Percentiles rank a stretch among this genome's conserved stretches.
phyloP scores from a whole-genome alignment of 2,888 invertebrate genomes.

The Elegia similella region DNA sequence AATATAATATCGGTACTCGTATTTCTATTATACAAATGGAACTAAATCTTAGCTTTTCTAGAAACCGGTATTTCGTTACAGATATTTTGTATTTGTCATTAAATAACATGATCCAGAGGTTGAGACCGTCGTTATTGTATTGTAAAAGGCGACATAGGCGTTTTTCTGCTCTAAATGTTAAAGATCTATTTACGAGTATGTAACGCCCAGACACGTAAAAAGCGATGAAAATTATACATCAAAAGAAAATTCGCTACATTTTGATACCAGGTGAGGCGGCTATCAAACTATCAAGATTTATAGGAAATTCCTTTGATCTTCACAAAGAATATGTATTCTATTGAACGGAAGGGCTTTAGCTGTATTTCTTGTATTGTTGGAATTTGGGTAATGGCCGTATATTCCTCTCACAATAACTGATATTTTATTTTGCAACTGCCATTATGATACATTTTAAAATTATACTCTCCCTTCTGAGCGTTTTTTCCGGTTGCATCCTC shows the following conservation, averaged over 20 bases:
- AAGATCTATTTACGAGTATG: background rate
- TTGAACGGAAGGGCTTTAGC: background rate
- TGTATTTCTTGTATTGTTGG: background rate
- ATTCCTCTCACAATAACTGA: too few species aligned
- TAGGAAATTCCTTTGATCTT: constrained; percentile 10
- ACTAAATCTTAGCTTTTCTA: too few species aligned
- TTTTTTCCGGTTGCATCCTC: too few species aligned
- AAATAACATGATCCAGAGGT: background rate
- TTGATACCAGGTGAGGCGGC: constrained; percentile 4
- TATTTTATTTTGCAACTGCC: too few species aligned
- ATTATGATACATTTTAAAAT: too few species aligned
- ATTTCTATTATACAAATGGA: too few species aligned
- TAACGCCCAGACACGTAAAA: constrained; percentile 1
- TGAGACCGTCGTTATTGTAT: background rate
- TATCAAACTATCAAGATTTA: constrained; percentile 6
- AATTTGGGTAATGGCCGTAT: too few species aligned
- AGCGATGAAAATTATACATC: constrained; percentile 11
- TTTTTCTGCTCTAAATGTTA: background rate
- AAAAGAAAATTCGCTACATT: constrained; percentile 9
- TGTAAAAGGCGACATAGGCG: background rate
- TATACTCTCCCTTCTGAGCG: too few species aligned
- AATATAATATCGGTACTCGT: too few species aligned
- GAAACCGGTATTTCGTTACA: background rate
- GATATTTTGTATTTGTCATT: background rate
- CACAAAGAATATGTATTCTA: background rate